A percentile compares a stretch with the other conserved stretches of the same genome.
Conservation (phyloP, 1,140 invertebrate genomes). For the Papilio helenus region DNA sequence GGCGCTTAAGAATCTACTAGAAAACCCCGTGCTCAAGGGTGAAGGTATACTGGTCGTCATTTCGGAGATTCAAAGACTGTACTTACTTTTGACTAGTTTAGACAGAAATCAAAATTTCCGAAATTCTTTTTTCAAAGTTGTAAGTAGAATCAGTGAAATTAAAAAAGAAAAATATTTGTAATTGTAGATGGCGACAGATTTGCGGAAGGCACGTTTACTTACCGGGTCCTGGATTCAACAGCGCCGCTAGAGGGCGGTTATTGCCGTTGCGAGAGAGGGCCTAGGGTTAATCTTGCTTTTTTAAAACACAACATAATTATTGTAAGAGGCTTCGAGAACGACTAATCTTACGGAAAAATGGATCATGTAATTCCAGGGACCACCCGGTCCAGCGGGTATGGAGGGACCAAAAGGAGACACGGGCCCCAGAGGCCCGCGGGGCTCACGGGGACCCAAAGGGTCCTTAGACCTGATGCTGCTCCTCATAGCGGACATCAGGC, state of each 20-base stretch:
- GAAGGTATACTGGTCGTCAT: constrained; percentile 49
- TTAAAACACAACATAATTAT: background rate
- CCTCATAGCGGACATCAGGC: constrained; percentile 85
- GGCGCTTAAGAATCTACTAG: constrained; percentile 80
- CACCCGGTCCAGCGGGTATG: constrained; percentile 84
- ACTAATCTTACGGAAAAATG: background rate
- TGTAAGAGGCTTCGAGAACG: background rate
- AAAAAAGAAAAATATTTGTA: too few relatives aligned
- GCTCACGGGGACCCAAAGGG: constrained; percentile 84
- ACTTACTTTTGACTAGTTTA: background rate
- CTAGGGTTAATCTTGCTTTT: constrained; percentile 79
- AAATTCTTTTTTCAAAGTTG: too few relatives aligned
- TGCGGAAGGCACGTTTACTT: constrained; percentile 67
- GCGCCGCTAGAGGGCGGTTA: constrained; percentile 80
- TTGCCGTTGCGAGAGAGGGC: constrained; percentile 84
- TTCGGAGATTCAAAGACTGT: background rate
- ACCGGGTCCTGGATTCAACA: constrained; percentile 83
- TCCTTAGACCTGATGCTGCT: constrained; percentile 85
- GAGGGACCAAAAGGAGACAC: constrained; percentile 84
- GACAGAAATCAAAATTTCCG: too few relatives aligned
- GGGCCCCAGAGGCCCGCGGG: constrained; percentile 83
- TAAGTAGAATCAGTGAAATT: too few relatives aligned
- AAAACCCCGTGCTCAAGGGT: constrained; percentile 61
- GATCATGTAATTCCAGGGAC: constrained; percentile 75
- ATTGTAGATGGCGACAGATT: constrained; percentile 61